These are phyloP conservation scores for Lethenteron camtschaticum DNA, from an alignment of 2,113 vertebrate species.

Conservation along the genomic window DNA sequence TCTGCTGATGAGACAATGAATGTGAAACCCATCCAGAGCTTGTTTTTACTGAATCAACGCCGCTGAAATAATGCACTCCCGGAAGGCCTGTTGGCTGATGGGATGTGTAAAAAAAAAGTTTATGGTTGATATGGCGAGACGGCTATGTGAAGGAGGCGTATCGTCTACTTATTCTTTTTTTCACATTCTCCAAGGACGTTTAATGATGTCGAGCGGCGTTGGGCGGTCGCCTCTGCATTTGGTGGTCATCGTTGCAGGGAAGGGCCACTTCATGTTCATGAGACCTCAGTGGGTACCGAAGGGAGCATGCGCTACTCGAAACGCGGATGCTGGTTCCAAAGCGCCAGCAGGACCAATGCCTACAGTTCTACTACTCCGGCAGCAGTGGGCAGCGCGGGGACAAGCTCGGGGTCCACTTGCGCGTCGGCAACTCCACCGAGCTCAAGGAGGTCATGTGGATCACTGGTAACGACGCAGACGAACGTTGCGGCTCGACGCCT, in stretches of 20 bases:
- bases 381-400: conserved; percentile 25
- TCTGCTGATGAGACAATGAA: too few species aligned
- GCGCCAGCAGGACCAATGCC: conserved; percentile 40
- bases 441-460: conserved; percentile 37
- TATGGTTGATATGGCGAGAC: background rate
- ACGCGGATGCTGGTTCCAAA: conserved; percentile 52
- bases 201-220: background rate
- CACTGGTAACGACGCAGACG: conserved; percentile 1
- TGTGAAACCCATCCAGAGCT: too few species aligned
- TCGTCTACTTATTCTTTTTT: background rate
- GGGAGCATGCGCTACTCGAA: conserved; percentile 33
- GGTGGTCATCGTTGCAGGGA: conserved; percentile 22
- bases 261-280: conserved; percentile 76
- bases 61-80: too few species aligned
- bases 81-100: background rate
- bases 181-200: background rate
- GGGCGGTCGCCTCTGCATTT: too few species aligned
- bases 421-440: conserved; percentile 24
- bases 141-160: background rate
- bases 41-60: too few species aligned
- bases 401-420: conserved; percentile 32
- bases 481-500: background rate
- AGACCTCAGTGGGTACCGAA: conserved; percentile 16
- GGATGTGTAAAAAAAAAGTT: background rate
- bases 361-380: conserved; percentile 67